Conservation (phyloP, 2,888 invertebrate genomes). For the Drosophila kanekoi region DNA sequence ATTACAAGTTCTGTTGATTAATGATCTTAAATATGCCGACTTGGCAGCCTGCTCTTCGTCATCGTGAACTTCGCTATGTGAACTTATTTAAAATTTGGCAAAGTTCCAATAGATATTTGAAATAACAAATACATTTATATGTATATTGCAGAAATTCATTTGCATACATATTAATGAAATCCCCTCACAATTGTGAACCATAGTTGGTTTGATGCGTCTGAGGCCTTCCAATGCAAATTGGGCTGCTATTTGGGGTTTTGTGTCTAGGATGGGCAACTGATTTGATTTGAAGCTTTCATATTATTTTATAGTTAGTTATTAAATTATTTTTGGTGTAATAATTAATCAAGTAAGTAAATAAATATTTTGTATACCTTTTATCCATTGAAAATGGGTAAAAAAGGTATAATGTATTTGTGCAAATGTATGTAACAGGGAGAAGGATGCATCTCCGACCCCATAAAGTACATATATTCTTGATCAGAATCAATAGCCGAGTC, state of each 20-base stretch:
- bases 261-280: too few species aligned
- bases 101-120: constrained; percentile 23
- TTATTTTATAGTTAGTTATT: too few species aligned
- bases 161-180: constrained; percentile 17
- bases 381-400: too few species aligned
- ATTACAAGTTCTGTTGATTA: constrained; percentile 76
- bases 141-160: constrained; percentile 1
- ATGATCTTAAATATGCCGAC: constrained; percentile 66
- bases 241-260: not conserved
- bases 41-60: constrained; percentile 6
- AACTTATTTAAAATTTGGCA: constrained; percentile 18
- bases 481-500: too few species aligned
- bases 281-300: too few species aligned
- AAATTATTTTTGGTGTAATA: too few species aligned
- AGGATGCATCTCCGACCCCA: too few species aligned
- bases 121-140: not conserved
- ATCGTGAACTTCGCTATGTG: constrained; percentile 17
- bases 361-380: too few species aligned
- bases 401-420: too few species aligned
- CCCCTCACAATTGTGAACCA: not conserved
- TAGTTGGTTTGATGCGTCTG: constrained; percentile 4
- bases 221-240: not conserved
- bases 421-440: too few species aligned
- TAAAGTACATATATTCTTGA: too few species aligned
- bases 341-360: too few species aligned